A percentile compares a stretch with the other conserved stretches of the same genome.
These are phyloP conservation scores for Rhegmatorhina hoffmannsi DNA, from an alignment of 2,113 vertebrate genomes.

Conservation along the genomic window DNA sequence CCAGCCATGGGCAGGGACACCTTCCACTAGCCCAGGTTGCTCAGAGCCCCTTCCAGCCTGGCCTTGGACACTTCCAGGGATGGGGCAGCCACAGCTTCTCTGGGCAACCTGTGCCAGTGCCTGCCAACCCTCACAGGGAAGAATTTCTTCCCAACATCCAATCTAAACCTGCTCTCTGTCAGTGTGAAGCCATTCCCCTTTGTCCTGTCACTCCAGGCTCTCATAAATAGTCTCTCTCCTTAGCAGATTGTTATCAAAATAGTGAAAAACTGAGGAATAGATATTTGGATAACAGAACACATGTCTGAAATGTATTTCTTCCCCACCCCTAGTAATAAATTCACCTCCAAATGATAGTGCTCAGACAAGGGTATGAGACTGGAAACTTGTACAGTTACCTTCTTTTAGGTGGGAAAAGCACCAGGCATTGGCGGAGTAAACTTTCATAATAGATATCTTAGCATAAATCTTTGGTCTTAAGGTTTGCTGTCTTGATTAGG, in stretches of 20 bases:
- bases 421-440: background rate
- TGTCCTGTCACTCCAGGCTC: background rate
- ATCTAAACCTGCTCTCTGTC: background rate
- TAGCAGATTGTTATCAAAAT: background rate
- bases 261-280: background rate
- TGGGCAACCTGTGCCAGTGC: background rate
- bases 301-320: background rate
- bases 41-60: background rate
- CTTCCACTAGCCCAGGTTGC: background rate
- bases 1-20: background rate
- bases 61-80: rapidly evolving
- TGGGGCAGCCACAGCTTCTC: background rate
- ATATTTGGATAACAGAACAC: background rate
- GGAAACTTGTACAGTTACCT: background rate
- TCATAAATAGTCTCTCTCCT: background rate
- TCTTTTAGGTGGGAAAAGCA: background rate
- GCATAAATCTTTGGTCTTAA: background rate
- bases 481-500: background rate
- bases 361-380: background rate
- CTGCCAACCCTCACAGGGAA: rapidly evolving
- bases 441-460: background rate
- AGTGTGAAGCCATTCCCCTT: background rate
- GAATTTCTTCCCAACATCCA: rapidly evolving
- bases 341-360: background rate
- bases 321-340: background rate